A percentile compares a stretch with the other conserved stretches of the same genome.
Evolutionary conservation across 2,113 vertebrate genomes (phyloP).

Genomic region (Sinocyclocheilus rhinocerous): DNA sequence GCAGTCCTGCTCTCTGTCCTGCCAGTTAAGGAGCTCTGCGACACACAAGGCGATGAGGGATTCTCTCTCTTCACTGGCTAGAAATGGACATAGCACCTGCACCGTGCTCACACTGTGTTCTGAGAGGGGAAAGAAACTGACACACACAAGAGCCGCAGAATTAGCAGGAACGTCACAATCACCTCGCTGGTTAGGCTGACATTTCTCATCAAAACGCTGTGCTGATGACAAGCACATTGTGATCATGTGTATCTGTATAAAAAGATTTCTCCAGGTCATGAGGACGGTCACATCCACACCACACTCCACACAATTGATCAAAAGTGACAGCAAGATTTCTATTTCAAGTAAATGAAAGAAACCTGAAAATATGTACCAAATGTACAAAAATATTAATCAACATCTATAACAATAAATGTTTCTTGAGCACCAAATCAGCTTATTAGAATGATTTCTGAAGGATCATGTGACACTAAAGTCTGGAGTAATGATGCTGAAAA

Average conservation of each 20-base stretch:
- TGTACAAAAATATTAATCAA: neutral
- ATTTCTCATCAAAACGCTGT: neutral
- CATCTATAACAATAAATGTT: too few species aligned
- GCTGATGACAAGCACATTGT: neutral
- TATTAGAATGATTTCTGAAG: neutral
- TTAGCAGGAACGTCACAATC: neutral
- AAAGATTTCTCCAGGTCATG: neutral
- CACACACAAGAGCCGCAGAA: constrained; percentile 22
- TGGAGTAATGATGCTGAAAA: neutral
- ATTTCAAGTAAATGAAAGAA: too few species aligned
- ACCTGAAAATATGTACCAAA: too few species aligned
- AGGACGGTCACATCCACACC: neutral
- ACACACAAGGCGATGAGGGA: constrained; percentile 82
- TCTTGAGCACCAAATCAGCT: neutral
- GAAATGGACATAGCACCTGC: constrained; percentile 84
- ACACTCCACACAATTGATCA: too few species aligned
- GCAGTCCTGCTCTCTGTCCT: constrained; percentile 72
- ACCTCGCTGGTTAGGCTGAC: neutral
- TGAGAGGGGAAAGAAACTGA: constrained; percentile 86
- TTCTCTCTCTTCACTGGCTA: constrained; percentile 82
- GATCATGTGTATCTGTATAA: neutral
- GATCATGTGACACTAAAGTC: neutral
- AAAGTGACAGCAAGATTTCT: too few species aligned
- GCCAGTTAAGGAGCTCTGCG: constrained; percentile 85
- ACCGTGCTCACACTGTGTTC: constrained; percentile 86